A percentile compares a stretch with the other conserved stretches of the same genome.
These are phyloP conservation scores for Isurus oxyrinchus DNA, from an alignment of 2,113 vertebrate species.

Conservation along the genomic window DNA sequence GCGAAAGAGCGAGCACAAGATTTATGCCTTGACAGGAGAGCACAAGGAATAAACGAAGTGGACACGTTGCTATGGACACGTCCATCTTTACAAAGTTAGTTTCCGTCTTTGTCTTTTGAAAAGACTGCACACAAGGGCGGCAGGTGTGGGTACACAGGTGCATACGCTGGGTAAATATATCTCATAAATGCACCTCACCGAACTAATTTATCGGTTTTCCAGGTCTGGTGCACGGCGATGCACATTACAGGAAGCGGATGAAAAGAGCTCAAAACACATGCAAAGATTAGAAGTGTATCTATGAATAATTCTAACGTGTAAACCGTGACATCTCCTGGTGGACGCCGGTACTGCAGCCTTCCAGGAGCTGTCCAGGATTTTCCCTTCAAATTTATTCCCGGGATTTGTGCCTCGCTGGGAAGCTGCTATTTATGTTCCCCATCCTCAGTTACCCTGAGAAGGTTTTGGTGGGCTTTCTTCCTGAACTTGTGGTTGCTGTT, in stretches of 20 bases:
- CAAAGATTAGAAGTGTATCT: background rate
- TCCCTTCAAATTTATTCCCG: background rate
- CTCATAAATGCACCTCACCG: too few species aligned
- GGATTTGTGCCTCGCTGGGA: background rate
- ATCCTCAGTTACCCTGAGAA: background rate
- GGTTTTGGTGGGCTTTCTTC: background rate
- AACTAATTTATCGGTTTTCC: conserved; percentile 1
- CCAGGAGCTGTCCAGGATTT: background rate
- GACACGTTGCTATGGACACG: conserved; percentile 6
- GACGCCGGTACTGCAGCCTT: background rate
- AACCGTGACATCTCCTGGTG: background rate
- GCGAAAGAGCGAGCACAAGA: background rate
- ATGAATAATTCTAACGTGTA: background rate
- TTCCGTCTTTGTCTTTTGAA: conserved; percentile 3
- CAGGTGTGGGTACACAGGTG: conserved; percentile 29
- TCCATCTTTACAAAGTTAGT: background rate
- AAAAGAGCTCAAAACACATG: background rate
- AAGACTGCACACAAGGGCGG: background rate
- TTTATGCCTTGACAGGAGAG: background rate
- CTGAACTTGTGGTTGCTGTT: background rate
- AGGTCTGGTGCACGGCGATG: background rate
- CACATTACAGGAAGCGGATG: background rate
- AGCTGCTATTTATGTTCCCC: background rate
- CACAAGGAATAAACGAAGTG: background rate
- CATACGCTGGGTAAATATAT: background rate